A percentile compares a stretch with the other conserved stretches of the same genome.
Evolutionary conservation across 2,113 vertebrate species (phyloP).

Genomic region (Arizona elegans): DNA sequence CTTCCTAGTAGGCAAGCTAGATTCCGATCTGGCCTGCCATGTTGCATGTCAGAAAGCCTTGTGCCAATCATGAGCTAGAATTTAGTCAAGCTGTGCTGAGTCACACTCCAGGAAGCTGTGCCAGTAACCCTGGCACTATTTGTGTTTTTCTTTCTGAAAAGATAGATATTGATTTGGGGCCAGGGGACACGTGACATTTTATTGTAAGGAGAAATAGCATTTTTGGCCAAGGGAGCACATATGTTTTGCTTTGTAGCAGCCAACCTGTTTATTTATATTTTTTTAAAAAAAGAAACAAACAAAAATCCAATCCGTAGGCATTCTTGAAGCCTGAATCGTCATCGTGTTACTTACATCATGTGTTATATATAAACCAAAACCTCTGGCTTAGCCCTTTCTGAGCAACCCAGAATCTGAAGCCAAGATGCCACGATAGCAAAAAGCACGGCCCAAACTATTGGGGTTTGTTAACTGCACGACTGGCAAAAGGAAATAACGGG

Average conservation of each 20-base stretch:
- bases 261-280: background rate
- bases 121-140: background rate
- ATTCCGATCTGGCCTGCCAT: background rate
- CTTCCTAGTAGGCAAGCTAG: background rate
- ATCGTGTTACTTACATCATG: background rate
- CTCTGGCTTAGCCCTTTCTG: background rate
- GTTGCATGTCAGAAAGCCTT: background rate
- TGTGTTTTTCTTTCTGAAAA: background rate
- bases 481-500: background rate
- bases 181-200: background rate
- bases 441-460: background rate
- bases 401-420: background rate
- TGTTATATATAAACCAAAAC: background rate
- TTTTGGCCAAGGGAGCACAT: background rate
- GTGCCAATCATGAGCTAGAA: background rate
- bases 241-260: background rate
- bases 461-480: background rate
- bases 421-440: background rate
- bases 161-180: background rate
- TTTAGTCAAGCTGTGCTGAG: background rate
- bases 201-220: background rate
- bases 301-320: background rate
- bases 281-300: background rate
- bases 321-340: background rate
- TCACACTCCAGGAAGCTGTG: background rate